Evolutionary conservation across 1,140 invertebrate species (phyloP).

Genomic region (Drosophila orena): DNA sequence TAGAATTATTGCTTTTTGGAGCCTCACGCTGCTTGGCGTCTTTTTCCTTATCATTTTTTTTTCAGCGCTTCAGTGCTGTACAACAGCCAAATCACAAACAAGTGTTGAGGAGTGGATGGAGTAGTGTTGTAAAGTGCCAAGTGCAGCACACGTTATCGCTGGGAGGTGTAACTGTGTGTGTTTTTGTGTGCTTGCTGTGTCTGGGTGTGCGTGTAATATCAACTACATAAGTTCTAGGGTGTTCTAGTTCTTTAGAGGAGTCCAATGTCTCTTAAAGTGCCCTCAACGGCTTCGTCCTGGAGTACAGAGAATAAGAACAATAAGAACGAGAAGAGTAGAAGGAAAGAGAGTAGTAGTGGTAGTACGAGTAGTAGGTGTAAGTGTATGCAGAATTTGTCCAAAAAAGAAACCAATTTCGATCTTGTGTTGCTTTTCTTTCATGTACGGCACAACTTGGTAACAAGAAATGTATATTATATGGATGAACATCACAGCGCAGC

Average conservation of each 20-base stretch:
- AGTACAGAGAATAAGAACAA: conserved; percentile 85
- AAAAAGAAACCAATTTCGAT: conserved; percentile 32
- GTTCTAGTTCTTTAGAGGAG: conserved; percentile 87
- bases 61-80: conserved; percentile 35
- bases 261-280: conserved; percentile 92
- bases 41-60: conserved; percentile 8
- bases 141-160: conserved; percentile 38
- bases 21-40: conserved; percentile 28
- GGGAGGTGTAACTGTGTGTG: conserved; percentile 24
- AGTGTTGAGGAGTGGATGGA: conserved; percentile 20
- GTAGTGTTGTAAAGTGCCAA: conserved; percentile 34
- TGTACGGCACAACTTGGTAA: conserved; percentile 42
- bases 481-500: conserved; percentile 55
- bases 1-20: conserved; percentile 40
- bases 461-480: conserved; percentile 47
- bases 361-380: conserved; percentile 30
- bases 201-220: conserved; percentile 58
- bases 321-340: conserved; percentile 81
- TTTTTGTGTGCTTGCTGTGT: conserved; percentile 24
- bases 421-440: conserved; percentile 21
- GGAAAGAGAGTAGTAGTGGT: conserved; percentile 48
- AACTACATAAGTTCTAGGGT: conserved; percentile 67
- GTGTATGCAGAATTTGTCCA: conserved; percentile 34
- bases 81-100: conserved; percentile 30
- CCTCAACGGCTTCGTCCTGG: conserved; percentile 93